Evolutionary conservation across 2,113 vertebrate species (phyloP).

Genomic region (Sturnus vulgaris): DNA sequence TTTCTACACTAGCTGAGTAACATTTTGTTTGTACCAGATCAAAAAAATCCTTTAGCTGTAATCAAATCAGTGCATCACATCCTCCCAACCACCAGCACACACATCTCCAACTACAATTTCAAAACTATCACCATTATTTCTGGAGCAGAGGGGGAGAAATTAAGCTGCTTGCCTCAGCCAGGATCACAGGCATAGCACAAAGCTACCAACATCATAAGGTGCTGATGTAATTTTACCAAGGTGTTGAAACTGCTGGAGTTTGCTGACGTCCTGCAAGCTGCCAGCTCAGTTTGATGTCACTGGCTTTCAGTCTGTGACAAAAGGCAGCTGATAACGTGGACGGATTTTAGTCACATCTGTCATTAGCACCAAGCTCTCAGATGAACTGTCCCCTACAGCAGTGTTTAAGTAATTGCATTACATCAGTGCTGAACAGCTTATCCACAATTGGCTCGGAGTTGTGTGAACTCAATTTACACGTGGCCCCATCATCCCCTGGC

Average conservation of each 20-base stretch:
- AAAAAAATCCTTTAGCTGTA: slow-evolving; percentile 9
- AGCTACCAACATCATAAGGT: neutral
- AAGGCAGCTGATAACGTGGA: neutral
- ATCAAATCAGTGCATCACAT: slow-evolving; percentile 25
- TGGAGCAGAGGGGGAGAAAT: neutral
- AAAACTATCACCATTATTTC: neutral
- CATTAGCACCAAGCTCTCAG: slow-evolving; percentile 3
- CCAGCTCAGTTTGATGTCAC: slow-evolving; percentile 49
- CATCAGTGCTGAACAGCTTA: slow-evolving; percentile 34
- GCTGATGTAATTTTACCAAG: slow-evolving; percentile 17
- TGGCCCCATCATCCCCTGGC: neutral
- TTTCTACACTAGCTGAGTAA: slow-evolving; percentile 14
- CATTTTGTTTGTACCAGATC: neutral
- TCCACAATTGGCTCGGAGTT: neutral
- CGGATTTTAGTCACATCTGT: slow-evolving; percentile 41
- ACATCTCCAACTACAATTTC: neutral
- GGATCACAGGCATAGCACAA: neutral
- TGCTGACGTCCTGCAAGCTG: slow-evolving; percentile 28
- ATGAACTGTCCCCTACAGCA: slow-evolving; percentile 9
- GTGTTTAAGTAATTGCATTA: slow-evolving; percentile 27
- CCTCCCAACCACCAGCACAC: neutral
- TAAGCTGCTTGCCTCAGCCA: slow-evolving; percentile 16
- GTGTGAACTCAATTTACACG: neutral
- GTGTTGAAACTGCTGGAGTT: slow-evolving; percentile 11
- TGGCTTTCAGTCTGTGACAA: neutral